Conservation (phyloP, 2,888 invertebrate species). For the Aphodius sticticus region DNA sequence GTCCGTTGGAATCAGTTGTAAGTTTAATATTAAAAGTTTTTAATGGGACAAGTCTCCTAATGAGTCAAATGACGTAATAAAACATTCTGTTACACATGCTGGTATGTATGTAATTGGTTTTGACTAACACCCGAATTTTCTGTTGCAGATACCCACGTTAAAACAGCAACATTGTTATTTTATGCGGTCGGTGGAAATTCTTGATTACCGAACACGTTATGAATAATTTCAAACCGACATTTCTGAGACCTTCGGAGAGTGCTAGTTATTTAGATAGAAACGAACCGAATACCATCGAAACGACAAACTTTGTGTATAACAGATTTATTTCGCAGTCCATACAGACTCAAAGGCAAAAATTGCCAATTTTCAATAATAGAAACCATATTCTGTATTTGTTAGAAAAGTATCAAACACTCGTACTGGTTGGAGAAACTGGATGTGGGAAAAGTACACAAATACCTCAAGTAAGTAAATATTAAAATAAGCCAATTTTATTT, state of each 20-base stretch:
- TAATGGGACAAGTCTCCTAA: background rate
- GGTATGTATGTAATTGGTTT: background rate
- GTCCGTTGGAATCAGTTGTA: background rate
- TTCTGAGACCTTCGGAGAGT: conserved; percentile 57
- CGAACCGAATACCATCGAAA: conserved; percentile 51
- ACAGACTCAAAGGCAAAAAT: conserved; percentile 81
- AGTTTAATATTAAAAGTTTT: background rate
- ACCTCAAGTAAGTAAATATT: conserved; percentile 75
- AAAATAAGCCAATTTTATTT: background rate
- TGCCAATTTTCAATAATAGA: conserved; percentile 87
- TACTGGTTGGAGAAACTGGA: conserved; percentile 94
- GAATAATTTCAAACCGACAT: conserved; percentile 59
- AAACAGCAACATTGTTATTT: background rate
- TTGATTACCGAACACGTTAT: conserved; percentile 44
- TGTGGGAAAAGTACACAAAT: conserved; percentile 97
- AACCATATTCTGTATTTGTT: conserved; percentile 89
- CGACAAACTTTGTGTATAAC: conserved; percentile 79
- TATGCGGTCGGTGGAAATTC: background rate
- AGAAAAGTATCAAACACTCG: conserved; percentile 88
- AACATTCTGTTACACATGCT: background rate
- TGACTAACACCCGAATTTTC: background rate
- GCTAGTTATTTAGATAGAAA: conserved; percentile 57
- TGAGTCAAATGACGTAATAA: conserved; percentile 4
- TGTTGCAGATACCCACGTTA: background rate
- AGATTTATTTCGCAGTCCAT: conserved; percentile 83